Evolutionary conservation across 2,797 vertebrate genomes (phyloP), one percentile per base, ranked within the genome.

Genomic region (Gymnopithys bicolor): DNA sequence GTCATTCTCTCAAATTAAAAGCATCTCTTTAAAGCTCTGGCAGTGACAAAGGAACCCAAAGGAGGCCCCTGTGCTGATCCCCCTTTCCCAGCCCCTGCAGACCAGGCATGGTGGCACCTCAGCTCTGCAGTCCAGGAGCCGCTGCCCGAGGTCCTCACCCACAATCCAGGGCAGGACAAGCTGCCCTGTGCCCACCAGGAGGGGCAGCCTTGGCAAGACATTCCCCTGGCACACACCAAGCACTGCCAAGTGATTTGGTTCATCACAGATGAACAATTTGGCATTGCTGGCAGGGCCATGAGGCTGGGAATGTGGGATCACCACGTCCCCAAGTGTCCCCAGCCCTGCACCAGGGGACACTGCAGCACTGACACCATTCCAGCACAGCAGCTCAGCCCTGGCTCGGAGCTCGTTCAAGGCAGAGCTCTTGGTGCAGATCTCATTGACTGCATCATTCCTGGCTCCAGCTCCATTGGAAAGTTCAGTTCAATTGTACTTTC

Each of bases 401-500:
- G 59, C 78, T 63, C 21, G 6, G 60, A 0, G 66, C 85, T 62
- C 2, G 32, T 16, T 25, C 53, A 1, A 23, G 60, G 53, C 27
- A 28, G 2, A 21, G 75, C 19, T 46, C 60, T 10, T 3, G 39
- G 52, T 59, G 87, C 43, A 37, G 56, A 4, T 84, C 86, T 66
- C 70, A 16, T 3, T 3, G 77, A 56, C 77, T 49, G 45, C 84
- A 83, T 83, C 94, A 32, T n/a, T 77, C 52, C 76, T 43, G 78
- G 87, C 84, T 94, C 84, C 6, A 52, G 25, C 39, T 12, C 49
- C 22, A n/a, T 23, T 1, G 64, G 23, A 71, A 89, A 91, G 87
- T 41, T 76, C 81, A 19, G 74, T 55, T 96, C 60, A 2, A 80
- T 89, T 85, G 87, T 89, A 77, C 82, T 89, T 85, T 74, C 68